A percentile compares a stretch with the other conserved stretches of the same genome.
Conservation (phyloP, 2,113 vertebrate species). For the Perognathus longimembris region DNA sequence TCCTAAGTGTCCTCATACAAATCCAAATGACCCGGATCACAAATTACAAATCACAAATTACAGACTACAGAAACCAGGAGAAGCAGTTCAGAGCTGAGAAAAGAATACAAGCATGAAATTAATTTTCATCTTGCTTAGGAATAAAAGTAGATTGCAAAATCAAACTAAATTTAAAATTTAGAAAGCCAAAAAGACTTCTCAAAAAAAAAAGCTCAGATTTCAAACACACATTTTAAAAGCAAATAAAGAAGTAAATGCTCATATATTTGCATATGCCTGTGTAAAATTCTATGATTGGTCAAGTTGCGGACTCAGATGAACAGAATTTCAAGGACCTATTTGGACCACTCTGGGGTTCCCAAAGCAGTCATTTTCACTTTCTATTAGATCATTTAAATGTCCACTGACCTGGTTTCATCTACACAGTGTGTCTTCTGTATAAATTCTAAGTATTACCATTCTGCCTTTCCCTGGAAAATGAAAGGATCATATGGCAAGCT, state of each 20-base stretch:
- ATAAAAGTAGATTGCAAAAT: constrained; percentile 19
- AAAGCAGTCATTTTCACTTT: not conserved
- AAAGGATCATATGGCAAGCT: too few species aligned
- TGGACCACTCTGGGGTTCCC: not conserved
- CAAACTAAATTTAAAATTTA: constrained; percentile 49
- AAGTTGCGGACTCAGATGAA: too few species aligned
- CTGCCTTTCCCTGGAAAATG: too few species aligned
- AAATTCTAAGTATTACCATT: not conserved
- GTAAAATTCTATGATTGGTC: not conserved
- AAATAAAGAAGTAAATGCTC: not conserved
- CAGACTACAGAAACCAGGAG: not conserved
- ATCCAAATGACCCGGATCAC: constrained; percentile 15
- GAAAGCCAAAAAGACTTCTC: constrained; percentile 27
- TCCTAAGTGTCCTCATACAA: constrained; percentile 36
- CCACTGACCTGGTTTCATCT: not conserved
- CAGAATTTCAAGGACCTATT: not conserved
- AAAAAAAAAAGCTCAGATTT: not conserved
- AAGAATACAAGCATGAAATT: not conserved
- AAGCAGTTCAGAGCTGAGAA: not conserved
- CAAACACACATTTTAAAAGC: constrained; percentile 15
- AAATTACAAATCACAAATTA: not conserved
- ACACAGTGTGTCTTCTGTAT: not conserved
- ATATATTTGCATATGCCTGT: not conserved
- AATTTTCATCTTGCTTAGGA: not conserved
- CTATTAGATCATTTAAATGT: not conserved